Base-by-base conservation (phyloP, 2,888 invertebrate genomes). In the Chymomyza procnemis region DNA sequence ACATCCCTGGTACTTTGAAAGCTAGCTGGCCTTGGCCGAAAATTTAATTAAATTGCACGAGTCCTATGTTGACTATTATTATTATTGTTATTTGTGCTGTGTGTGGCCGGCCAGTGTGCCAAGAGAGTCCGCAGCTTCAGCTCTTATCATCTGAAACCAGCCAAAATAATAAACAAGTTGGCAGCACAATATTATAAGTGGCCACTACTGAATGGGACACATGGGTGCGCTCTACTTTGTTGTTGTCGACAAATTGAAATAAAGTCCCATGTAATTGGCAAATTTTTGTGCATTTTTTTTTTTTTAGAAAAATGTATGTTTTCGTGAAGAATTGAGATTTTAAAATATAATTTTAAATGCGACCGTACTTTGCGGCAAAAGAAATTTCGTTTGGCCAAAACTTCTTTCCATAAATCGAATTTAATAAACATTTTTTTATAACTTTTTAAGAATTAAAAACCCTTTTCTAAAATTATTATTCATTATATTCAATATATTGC, bases 1-100 rank as follows among this genome's bases (percentile, higher is more conserved):
- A 50, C 58, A 50, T 48, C n/a, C n/a, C n/a, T n/a, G 16, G 54
- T 50, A 66, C 67, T 41, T 19, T 47, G 26, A 26, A 14, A 52
- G 4, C 61, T 34, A 18, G 55, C 67, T 61, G 52, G 63, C 55
- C 61, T 41, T 67, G 71, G 65, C 73, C 73, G 67, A 81, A 80
- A 79, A 79, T 85, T 84, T 86, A 86, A 83, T 83, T 83, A 83
- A 83, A 86, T 81, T 74, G 76, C 82, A 62, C 65, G 65, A 54
- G 50, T 50, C 16, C 67, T 68, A 56, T 56, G 72, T 71, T 21
- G 54, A 50, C 76, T 67, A 46, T 66, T 56, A 69, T 54, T 75
- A 75, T 64, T 72, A 65, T 72, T 73, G 71, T 26, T 55, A 1
- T 26, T 22, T 64, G 47, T 52, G 56, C 69, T 67, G 65, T 61